These are phyloP conservation scores for Metopolophium dirhodum DNA, from an alignment of 1,140 invertebrate species.

Conservation along the genomic window DNA sequence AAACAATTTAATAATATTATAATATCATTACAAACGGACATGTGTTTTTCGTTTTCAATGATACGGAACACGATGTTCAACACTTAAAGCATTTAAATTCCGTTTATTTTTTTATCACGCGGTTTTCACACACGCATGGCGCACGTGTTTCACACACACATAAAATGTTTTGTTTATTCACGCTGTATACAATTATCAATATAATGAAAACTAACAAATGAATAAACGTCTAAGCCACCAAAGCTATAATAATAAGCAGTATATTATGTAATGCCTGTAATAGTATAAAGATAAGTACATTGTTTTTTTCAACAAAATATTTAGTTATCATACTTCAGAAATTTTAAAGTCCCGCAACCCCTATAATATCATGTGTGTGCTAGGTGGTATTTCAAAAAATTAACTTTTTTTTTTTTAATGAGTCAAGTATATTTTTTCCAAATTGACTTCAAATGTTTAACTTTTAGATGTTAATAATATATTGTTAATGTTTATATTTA, in stretches of 20 bases:
- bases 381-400: no score
- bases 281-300: no score
- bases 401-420: no score
- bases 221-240: no score
- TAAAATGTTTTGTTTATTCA: background rate
- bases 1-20: background rate
- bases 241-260: no score
- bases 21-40: background rate
- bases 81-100: background rate
- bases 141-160: no score
- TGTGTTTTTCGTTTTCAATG: background rate
- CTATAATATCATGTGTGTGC: no score
- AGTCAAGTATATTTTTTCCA: background rate
- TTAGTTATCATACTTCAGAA: no score
- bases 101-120: background rate
- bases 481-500: background rate
- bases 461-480: background rate
- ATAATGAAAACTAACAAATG: background rate
- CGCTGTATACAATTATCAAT: background rate
- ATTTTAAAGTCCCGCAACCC: no score
- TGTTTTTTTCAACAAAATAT: no score
- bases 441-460: background rate
- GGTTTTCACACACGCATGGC: background rate
- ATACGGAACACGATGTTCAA: background rate
- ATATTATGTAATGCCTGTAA: no score